Evolutionary conservation across 2,888 invertebrate species (phyloP).

Genomic region (Cecidostiba fungosa): DNA sequence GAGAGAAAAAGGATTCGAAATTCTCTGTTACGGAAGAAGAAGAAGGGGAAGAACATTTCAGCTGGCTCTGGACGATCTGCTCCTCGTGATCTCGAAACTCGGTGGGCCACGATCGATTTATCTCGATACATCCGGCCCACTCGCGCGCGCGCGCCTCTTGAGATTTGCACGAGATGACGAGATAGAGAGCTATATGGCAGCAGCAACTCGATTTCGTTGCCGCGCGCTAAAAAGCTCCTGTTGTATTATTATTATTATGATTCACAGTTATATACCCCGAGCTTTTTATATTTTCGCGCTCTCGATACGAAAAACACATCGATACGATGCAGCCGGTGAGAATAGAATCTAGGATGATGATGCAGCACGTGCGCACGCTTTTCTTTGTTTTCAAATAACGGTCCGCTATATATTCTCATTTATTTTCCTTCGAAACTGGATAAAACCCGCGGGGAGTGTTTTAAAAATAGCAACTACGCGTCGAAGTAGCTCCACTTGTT

Average conservation of each 20-base stretch:
- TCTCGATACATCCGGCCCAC: constrained; percentile 70
- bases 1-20: constrained; percentile 42
- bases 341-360: no score
- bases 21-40: constrained; percentile 53
- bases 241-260: constrained; percentile 72
- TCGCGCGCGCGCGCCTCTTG: constrained; percentile 12
- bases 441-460: no score
- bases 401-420: neutral
- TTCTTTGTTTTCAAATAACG: neutral
- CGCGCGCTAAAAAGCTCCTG: constrained; percentile 58
- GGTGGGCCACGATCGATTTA: constrained; percentile 71
- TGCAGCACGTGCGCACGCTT: neutral
- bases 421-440: neutral
- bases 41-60: constrained; percentile 33
- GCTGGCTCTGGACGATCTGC: constrained; percentile 63
- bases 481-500: constrained; percentile 24
- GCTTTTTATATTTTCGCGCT: neutral
- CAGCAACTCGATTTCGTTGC: constrained; percentile 63
- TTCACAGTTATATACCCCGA: constrained; percentile 70
- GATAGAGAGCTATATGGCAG: constrained; percentile 65
- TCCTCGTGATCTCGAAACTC: constrained; percentile 68
- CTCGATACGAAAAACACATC: neutral
- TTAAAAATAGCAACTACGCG: neutral
- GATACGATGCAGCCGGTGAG: neutral
- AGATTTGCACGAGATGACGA: constrained; percentile 67